These are phyloP conservation scores for Polyommatus iphigenia DNA, from an alignment of 2,888 invertebrate genomes.

Conservation along the genomic window DNA sequence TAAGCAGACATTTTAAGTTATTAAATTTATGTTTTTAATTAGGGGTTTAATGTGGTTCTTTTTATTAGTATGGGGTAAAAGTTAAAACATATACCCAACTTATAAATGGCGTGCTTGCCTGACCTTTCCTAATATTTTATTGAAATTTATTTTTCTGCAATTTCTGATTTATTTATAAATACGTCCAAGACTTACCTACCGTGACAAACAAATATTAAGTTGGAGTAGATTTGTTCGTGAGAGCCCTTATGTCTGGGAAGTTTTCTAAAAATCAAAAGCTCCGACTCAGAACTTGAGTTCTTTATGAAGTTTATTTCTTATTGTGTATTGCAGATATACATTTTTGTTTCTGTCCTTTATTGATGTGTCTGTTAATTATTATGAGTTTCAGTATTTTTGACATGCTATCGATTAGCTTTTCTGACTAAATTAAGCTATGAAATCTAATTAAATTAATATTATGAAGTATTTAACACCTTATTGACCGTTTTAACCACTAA, in stretches of 20 bases:
- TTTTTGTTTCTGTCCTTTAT: neutral
- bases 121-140: neutral
- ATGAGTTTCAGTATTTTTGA: too few relatives aligned
- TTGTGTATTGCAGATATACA: neutral
- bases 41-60: too few relatives aligned
- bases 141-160: neutral
- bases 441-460: too few relatives aligned
- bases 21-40: too few relatives aligned
- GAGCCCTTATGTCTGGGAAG: slow-evolving; percentile 23
- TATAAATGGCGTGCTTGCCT: too few relatives aligned
- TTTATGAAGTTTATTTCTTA: slow-evolving; percentile 7
- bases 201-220: slow-evolving; percentile 29
- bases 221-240: slow-evolving; percentile 10
- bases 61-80: neutral
- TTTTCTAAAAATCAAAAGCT: slow-evolving; percentile 26
- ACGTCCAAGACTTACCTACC: slow-evolving; percentile 1
- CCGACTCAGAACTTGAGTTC: slow-evolving; percentile 6
- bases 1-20: too few relatives aligned
- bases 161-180: neutral
- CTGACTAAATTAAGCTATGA: too few relatives aligned
- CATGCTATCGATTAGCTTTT: too few relatives aligned
- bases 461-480: too few relatives aligned
- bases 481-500: too few relatives aligned
- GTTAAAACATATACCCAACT: neutral
- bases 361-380: neutral